Conservation (phyloP, 2,888 invertebrate species). For the Nomada ruficornis region DNA sequence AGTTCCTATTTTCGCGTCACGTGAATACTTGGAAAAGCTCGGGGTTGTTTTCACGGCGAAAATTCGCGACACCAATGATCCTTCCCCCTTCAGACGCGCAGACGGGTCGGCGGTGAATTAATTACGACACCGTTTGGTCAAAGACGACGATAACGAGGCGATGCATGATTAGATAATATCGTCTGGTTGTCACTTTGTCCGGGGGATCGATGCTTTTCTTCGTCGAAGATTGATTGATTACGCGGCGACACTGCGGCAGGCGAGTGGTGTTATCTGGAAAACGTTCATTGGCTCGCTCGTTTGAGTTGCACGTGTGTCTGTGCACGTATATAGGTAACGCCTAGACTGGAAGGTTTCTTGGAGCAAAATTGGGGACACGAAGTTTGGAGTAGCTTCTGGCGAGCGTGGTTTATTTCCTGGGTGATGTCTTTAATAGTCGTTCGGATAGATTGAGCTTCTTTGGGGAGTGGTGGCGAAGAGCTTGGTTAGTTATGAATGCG, state of each 20-base stretch:
- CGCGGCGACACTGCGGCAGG: not conserved
- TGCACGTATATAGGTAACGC: not conserved
- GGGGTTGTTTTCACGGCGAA: too few species aligned
- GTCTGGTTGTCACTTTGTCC: conserved; percentile 9
- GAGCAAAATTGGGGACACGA: not conserved
- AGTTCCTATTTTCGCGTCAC: conserved; percentile 41
- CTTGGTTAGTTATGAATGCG: not conserved
- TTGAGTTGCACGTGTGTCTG: too few species aligned
- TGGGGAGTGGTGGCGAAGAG: not conserved
- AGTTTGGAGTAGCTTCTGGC: too few species aligned
- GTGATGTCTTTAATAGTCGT: not conserved
- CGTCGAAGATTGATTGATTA: not conserved
- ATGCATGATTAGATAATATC: conserved; percentile 19
- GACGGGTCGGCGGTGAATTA: conserved; percentile 13
- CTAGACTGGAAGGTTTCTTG: not conserved
- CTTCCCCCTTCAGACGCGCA: not conserved
- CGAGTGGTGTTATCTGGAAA: conserved; percentile 8
- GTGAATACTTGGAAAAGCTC: too few species aligned
- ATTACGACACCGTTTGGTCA: conserved; percentile 25
- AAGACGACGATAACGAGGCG: not conserved
- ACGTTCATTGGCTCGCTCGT: not conserved
- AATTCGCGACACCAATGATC: not conserved
- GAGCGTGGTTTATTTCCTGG: too few species aligned
- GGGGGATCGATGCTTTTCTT: conserved; percentile 13
- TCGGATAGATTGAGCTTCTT: not conserved